phyloP scores from a whole-genome alignment of 2,888 invertebrate genomes.

The Himalopsyche anomala region DNA sequence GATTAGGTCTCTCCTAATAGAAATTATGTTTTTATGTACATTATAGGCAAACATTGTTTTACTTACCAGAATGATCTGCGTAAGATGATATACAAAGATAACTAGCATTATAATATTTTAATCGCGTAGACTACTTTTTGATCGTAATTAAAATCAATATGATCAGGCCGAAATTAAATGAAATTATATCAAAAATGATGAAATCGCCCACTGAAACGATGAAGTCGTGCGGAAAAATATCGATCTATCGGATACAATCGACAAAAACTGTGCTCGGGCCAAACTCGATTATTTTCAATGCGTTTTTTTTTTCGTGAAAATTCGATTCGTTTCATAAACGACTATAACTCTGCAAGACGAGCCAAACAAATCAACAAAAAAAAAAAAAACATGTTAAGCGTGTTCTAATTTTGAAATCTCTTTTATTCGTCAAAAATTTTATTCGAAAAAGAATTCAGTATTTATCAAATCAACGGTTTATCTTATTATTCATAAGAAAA shows the following conservation, averaged over 20 bases:
- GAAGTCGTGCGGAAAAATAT: constrained; percentile 61
- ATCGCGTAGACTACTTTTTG: constrained; percentile 6
- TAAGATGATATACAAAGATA: neutral
- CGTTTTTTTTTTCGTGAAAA: constrained; percentile 45
- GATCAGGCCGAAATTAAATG: constrained; percentile 46
- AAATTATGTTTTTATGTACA: neutral
- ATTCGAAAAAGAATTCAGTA: neutral
- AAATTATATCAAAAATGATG: constrained; percentile 45
- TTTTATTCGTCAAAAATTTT: constrained; percentile 35
- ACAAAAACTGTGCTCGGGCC: constrained; percentile 57
- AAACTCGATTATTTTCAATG: constrained; percentile 53
- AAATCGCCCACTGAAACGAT: constrained; percentile 49
- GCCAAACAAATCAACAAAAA: neutral
- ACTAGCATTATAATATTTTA: constrained; percentile 15
- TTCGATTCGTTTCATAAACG: constrained; percentile 34
- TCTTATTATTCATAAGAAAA: neutral
- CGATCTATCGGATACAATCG: constrained; percentile 46
- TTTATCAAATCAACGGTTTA: constrained; percentile 15
- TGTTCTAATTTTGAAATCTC: constrained; percentile 42
- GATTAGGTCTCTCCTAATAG: neutral
- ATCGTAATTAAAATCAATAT: constrained; percentile 43
- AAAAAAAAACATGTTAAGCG: constrained; percentile 38
- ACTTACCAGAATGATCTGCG: neutral
- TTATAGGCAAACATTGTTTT: neutral
- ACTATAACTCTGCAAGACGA: constrained; percentile 26